phyloP scores from a whole-genome alignment of 2,888 invertebrate species.

The Unio pictorum region DNA sequence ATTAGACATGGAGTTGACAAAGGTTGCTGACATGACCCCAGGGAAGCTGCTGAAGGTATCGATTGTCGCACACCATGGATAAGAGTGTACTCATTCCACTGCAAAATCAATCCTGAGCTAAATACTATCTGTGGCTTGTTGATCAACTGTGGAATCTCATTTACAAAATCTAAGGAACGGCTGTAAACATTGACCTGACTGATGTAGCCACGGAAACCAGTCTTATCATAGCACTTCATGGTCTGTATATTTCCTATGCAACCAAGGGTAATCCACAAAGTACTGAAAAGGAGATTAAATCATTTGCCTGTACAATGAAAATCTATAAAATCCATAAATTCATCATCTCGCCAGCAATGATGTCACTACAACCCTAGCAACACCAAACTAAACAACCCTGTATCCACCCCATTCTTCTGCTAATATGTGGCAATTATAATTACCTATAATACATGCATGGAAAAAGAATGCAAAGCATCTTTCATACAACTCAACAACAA shows the following conservation, averaged over 20 bases:
- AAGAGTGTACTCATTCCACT: slow-evolving; percentile 48
- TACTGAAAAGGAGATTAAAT: slow-evolving; percentile 26
- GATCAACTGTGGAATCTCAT: slow-evolving; percentile 31
- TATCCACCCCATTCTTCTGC: no score
- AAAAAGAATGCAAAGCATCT: no score
- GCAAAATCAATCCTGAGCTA: slow-evolving; percentile 15
- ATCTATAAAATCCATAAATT: no score
- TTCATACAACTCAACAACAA: no score
- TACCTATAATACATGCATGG: no score
- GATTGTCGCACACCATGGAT: slow-evolving; percentile 32
- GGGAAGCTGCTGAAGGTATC: slow-evolving; percentile 29
- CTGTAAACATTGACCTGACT: slow-evolving; percentile 55
- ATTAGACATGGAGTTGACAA: no score
- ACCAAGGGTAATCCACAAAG: slow-evolving; percentile 52
- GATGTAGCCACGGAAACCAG: slow-evolving; percentile 56
- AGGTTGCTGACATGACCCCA: background rate
- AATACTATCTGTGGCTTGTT: slow-evolving; percentile 17
- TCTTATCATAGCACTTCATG: slow-evolving; percentile 16
- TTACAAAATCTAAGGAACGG: slow-evolving; percentile 32
- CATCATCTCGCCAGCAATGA: no score
- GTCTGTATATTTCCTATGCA: slow-evolving; percentile 36
- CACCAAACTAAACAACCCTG: no score
- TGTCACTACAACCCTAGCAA: no score
- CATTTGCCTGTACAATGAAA: background rate
- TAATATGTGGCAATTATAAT: no score